Base-by-base conservation (phyloP, 2,113 vertebrate species). In the Ictalurus furcatus region DNA sequence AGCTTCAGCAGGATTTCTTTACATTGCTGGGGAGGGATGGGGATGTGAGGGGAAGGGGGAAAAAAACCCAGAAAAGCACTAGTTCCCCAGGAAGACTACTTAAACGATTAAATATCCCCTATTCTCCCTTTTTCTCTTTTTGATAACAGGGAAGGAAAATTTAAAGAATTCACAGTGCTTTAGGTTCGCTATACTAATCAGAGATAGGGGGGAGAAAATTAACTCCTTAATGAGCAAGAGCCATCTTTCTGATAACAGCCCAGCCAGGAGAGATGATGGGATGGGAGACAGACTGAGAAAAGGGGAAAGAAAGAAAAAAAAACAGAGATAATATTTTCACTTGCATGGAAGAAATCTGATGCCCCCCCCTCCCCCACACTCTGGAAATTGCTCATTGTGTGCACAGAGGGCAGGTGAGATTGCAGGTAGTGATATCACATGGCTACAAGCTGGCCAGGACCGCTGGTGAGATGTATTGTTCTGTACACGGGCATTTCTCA, bases 191-290 rank as follows among this genome's bases (percentile, higher is more conserved):
- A 91, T 93, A 93, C 93, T 95, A 95, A 95, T 96, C 95, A 94
- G 92, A 95, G 95, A 96, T 96, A 96, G 93, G 90, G 92, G 91
- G 25, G 89, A 94, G 95, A 96, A 95, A 96, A 96, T 96, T 94
- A 96, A 96, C 95, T 96, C 95, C 96, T 96, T 96, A 96, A 96
- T 96, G 95, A 96, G 95, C 93, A 95, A 93, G 86, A 94, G 94
- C 89, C 85, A 92, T 92, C 93, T 92, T 87, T 84, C 90, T 85
- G 94, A 96, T 96, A 95, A 95, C 91, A 92, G 93, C 92, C 92
- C 92, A 93, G 94, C 89, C 92, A 93, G 94, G 94, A 93, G 92
- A 95, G 94, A 92, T 87, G 63, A 92, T 30, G 63, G 91, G 90
- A 91, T 59, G 90, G 91, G 90, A 91, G 90, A 79, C 89, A 85